Base-by-base conservation (phyloP, 2,888 invertebrate genomes). In the Acleris emargana region DNA sequence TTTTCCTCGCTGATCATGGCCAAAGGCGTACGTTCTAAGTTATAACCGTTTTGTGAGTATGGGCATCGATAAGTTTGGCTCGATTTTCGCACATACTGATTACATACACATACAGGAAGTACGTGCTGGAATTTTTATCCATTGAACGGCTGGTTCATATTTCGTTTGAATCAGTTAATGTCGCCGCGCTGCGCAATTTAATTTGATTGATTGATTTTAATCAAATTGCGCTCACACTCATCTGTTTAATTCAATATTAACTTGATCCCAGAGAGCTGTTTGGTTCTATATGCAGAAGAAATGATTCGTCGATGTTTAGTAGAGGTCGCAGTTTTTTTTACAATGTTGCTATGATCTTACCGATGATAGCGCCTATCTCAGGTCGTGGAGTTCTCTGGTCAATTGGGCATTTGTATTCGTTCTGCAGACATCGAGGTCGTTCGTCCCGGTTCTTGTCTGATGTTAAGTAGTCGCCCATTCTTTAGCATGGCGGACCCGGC, bases 371-470 rank as follows among this genome's bases (percentile, higher is more conserved):
- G 18, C 3, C 38, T 38, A 13, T 38, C 38, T 13, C 50, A 42
- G 55, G 42, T 62, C 57, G 28, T 57, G 28, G 28, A 25, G 54
- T 78, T 77, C 77, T 75, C 73, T 64, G 78, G 72, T 64, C 81
- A 76, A 77, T 76, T 79, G 72, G 72, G 73, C 70, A 87, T 91
- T 90, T 83, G 87, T 91, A 91, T 91, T 91, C 91, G 83, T 76
- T 82, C 77, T 77, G 85, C 84, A 77, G 72, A 74, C 76, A 61
- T 83, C 74, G 87, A 91, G 91, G 91, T 91, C 91, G 89, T 92
- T 92, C 89, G 89, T 88, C 91, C 91, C 91, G 91, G 91, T 75
- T 84, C 87, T 89, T 76, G 87, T 79, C 80, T 81, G 79, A 82
- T 79, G 79, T 79, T 75, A 77, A 78, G 78, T 50, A 66, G 51